Base-by-base conservation (phyloP, 2,888 invertebrate species). In the Drosophila aldrichi region DNA sequence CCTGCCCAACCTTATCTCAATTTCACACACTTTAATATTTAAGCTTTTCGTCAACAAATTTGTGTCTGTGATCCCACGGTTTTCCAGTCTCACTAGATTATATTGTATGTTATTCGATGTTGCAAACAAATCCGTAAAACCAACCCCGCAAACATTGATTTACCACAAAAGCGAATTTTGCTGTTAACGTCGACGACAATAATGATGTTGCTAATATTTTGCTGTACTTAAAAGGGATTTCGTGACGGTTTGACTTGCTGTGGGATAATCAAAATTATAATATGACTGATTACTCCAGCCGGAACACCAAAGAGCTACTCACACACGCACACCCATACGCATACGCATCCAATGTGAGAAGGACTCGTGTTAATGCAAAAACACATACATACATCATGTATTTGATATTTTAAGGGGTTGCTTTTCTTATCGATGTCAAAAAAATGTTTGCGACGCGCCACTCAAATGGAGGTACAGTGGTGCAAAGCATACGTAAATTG, bases 201-300 rank as follows among this genome's bases (percentile, higher is more conserved):
- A 75, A 66, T 79, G 74, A 75, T 76, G 75, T 64, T 74, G 81
- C 70, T 79, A 74, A 79, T 70, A 82, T 78, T 81, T 68, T 65
- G 67, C 52, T 66, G 59, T 70, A 46, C 72, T 71, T 70, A 77
- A 77, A 79, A 77, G 79, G 82, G 79, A 80, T 83, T 92, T 90
- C 92, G 92, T 92, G 92, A 91, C 91, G 81, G 85, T 90, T 83
- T 82, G 91, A 90, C 91, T 91, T 83, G 82, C 89, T 91, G 90
- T 90, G 92, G 91, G 92, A 92, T 92, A 92, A 92, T 90, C 91
- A 81, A 89, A 90, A 92, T 91, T 92, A 92, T 91, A 92, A 92
- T 92, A 92, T 92, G 92, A 92, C 91, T 92, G 92, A 92, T 92
- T 92, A 85, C 89, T 82, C 79, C 71, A 3, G 65, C 70, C 75